Evolutionary conservation across 1,140 invertebrate species (phyloP), one percentile per base, ranked within the genome.

Genomic region (Steinernema khuongi): DNA sequence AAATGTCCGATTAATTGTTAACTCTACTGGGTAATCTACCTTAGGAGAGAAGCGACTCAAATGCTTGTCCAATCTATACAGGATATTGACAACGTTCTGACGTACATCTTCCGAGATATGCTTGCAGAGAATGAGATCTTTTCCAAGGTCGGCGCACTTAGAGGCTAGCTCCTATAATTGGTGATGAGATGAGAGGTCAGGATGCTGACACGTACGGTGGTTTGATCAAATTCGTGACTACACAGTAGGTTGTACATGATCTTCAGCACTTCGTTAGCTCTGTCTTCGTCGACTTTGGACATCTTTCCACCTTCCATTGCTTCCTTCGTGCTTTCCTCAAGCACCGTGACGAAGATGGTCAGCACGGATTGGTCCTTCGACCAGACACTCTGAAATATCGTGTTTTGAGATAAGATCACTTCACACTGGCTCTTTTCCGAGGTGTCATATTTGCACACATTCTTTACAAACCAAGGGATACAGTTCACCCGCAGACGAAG

Each of bases 191-290:
- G 19, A 22, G 14, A 71, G 28, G 19, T 4, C n/a, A 71, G 28
- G 4, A 31, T 14, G 44, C 28, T 41, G 60, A 28, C 68, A 26
- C 18, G 19, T 69, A 72, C 66, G 18, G 43, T 68, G 28, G n/a
- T 22, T 43, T 71, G 43, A 29, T 67, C 43, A 31, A 33, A 22
- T 31, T 71, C 14, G 14, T 76, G 29, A 43, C 78, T 60, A 68
- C 79, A 82, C 43, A 76, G 81, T 31, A 81, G 26, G 67, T 81
- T 81, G 68, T 81, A 81, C 22, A 81, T 66, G 41, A 82, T 71
- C 30, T 80, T 81, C 19, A 81, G 33, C 7, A 77, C 68, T 68
- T 81, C 81, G 31, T 50, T 81, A 7, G 50, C 22, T 11, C 66
- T 67, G 44, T 77, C 77, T 14, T 60, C 50, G 14, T 60, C 50